A percentile compares a stretch with the other conserved stretches of the same genome.
Evolutionary conservation across 1,140 invertebrate species (phyloP).

Genomic region (Hypothenemus hampei): DNA sequence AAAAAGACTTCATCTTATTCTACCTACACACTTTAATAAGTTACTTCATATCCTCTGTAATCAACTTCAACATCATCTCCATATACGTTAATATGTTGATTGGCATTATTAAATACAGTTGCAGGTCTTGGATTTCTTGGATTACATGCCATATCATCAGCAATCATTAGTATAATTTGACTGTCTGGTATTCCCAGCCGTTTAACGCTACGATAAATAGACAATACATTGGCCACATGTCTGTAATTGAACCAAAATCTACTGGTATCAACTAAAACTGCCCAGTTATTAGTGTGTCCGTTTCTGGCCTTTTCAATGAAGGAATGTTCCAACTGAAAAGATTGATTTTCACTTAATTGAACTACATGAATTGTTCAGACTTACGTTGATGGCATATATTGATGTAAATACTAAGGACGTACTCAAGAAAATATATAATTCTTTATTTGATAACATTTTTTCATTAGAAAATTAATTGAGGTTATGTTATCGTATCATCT

Average conservation of each 20-base stretch:
- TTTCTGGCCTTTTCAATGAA: constrained; percentile 31
- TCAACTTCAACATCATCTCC: constrained; percentile 99
- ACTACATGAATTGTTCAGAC: no score
- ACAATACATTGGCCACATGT: constrained; percentile 97
- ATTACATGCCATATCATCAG: constrained; percentile 99
- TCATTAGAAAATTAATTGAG: no score
- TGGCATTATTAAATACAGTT: constrained; percentile 96
- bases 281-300: constrained; percentile 98
- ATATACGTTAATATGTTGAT: constrained; percentile 98
- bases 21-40: constrained; percentile 1
- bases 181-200: constrained; percentile 94
- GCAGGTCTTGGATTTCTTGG: constrained; percentile 95
- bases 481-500: no score
- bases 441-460: no score
- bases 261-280: constrained; percentile 96
- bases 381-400: no score
- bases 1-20: neutral
- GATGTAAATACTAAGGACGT: no score
- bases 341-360: no score
- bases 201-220: constrained; percentile 97
- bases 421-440: no score
- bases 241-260: constrained; percentile 99
- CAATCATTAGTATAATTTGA: constrained; percentile 97
- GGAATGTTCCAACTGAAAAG: neutral
- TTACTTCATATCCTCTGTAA: constrained; percentile 94